phyloP scores from a whole-genome alignment of 1,140 invertebrate species.

The Calephelis virginiensis region DNA sequence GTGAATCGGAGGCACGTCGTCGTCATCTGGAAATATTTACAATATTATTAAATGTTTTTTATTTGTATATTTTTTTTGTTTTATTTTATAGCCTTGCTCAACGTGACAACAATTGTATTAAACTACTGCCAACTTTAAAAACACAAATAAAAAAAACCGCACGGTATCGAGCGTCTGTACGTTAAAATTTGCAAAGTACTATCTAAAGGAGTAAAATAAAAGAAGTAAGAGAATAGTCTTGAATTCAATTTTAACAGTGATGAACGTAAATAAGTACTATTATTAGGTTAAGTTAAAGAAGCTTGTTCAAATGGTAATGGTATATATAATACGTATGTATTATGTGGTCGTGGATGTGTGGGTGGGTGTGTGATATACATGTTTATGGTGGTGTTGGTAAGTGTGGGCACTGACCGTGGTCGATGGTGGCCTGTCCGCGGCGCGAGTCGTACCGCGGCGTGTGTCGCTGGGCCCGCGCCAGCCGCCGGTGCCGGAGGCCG shows the following conservation, averaged over 20 bases:
- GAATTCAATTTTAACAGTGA: too few species aligned
- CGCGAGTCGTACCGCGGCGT: conserved; percentile 88
- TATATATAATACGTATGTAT: too few species aligned
- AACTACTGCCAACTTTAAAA: background rate
- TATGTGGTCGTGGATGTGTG: background rate
- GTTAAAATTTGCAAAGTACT: too few species aligned
- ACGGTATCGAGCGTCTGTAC: too few species aligned
- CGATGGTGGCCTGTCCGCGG: conserved; percentile 91
- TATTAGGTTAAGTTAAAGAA: too few species aligned
- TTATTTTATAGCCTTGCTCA: background rate
- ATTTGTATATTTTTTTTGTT: conserved; percentile 17
- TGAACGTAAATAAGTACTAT: too few species aligned
- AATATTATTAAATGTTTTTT: conserved; percentile 16
- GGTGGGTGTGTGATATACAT: background rate
- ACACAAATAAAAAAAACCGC: too few species aligned
- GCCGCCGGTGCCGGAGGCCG: conserved; percentile 84
- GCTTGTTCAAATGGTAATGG: too few species aligned
- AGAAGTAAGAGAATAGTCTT: too few species aligned
- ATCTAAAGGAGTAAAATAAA: too few species aligned
- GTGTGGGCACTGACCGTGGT: conserved; percentile 73
- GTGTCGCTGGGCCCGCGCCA: conserved; percentile 88
- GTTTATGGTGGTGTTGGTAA: background rate
- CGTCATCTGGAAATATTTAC: conserved; percentile 83
- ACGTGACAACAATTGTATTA: background rate
- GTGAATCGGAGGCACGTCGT: conserved; percentile 90